Percentiles rank a stretch among this genome's conserved stretches.
phyloP scores from a whole-genome alignment of 2,888 invertebrate species.

The Aphodius granarius region DNA sequence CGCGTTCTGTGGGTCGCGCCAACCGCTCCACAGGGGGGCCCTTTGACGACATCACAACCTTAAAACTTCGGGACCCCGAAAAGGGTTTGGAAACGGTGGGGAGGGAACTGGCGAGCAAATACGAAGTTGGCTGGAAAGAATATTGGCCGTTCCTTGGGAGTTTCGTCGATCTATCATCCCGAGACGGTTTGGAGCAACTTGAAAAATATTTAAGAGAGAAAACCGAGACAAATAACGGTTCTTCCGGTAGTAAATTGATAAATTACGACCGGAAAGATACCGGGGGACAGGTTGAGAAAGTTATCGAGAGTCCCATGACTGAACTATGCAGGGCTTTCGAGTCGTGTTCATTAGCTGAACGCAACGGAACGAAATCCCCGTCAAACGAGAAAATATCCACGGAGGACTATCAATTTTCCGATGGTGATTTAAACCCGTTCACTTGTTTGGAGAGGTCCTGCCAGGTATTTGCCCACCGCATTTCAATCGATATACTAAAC shows the following conservation, averaged over 20 bases:
- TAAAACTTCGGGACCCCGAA: conserved; percentile 65
- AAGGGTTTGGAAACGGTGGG: conserved; percentile 90
- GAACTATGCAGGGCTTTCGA: conserved; percentile 63
- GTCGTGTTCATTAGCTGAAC: conserved; percentile 57
- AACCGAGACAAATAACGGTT: neutral
- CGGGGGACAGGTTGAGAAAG: neutral
- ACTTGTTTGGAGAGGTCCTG: conserved; percentile 63
- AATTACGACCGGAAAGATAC: neutral
- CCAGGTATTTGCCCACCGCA: conserved; percentile 70
- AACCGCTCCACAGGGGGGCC: conserved; percentile 20
- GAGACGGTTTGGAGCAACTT: conserved; percentile 72
- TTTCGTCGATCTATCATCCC: conserved; percentile 75
- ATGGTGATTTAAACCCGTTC: conserved; percentile 50
- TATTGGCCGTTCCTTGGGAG: conserved; percentile 89
- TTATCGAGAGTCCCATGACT: conserved; percentile 51
- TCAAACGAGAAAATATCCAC: conserved; percentile 7
- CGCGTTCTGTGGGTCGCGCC: conserved; percentile 51
- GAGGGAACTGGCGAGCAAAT: conserved; percentile 70
- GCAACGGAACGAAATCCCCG: conserved; percentile 40
- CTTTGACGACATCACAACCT: conserved; percentile 30
- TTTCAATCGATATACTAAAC: conserved; percentile 61
- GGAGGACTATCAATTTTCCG: conserved; percentile 15
- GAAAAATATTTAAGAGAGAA: conserved; percentile 68
- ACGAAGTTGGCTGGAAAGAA: conserved; percentile 82
- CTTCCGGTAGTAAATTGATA: neutral